phyloP scores from a whole-genome alignment of 2,888 invertebrate species.

The Candidula unifasciata region DNA sequence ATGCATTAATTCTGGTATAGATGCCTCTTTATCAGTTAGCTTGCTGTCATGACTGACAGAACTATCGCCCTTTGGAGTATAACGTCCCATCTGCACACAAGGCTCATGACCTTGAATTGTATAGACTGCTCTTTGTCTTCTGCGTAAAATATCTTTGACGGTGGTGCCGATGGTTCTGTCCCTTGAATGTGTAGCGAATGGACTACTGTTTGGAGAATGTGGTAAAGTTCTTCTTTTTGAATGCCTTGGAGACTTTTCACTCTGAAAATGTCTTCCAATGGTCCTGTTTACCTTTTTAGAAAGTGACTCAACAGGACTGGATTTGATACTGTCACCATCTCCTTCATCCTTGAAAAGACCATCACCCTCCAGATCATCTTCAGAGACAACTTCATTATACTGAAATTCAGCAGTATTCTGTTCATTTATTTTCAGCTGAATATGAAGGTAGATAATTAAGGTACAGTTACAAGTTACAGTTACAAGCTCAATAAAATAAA shows the following conservation, averaged over 20 bases:
- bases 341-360: constrained; percentile 29
- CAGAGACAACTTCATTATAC: constrained; percentile 21
- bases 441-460: background rate
- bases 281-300: background rate
- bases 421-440: background rate
- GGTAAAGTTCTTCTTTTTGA: background rate
- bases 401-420: constrained; percentile 2
- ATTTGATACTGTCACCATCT: constrained; percentile 21
- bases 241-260: constrained; percentile 28
- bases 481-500: no score
- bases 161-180: constrained; percentile 42
- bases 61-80: background rate
- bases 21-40: background rate
- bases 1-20: background rate
- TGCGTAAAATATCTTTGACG: constrained; percentile 39
- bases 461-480: no score
- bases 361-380: background rate
- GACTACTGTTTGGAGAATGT: background rate
- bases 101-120: background rate
- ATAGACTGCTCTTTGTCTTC: constrained; percentile 37
- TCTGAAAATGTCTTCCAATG: constrained; percentile 33
- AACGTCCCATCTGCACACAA: background rate
- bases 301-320: constrained; percentile 1
- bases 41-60: background rate
- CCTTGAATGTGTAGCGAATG: background rate